Evolutionary conservation across 2,888 invertebrate genomes (phyloP).

Genomic region (Cephus sareptanus): DNA sequence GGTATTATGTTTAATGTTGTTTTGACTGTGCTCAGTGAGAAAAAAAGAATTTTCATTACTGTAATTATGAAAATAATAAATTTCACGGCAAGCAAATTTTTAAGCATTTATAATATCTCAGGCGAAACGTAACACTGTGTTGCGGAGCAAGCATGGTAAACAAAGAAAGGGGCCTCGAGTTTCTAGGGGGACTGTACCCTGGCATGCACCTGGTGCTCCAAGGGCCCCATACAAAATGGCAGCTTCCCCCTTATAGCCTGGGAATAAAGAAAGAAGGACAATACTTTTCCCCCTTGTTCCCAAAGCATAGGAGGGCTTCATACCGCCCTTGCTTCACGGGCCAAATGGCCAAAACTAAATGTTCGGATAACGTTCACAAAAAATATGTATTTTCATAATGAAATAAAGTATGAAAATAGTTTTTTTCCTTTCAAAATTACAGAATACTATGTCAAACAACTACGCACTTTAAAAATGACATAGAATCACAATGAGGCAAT

Average conservation of each 20-base stretch:
- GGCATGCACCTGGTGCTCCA: slow-evolving; percentile 61
- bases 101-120: slow-evolving; percentile 1
- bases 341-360: slow-evolving; percentile 16
- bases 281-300: slow-evolving; percentile 51
- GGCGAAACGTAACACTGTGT: background rate
- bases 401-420: background rate
- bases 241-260: slow-evolving; percentile 49
- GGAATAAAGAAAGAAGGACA: slow-evolving; percentile 57
- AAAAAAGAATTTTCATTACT: background rate
- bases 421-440: background rate
- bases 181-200: slow-evolving; percentile 62
- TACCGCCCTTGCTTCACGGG: slow-evolving; percentile 23
- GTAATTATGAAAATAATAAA: background rate
- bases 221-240: slow-evolving; percentile 62
- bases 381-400: background rate
- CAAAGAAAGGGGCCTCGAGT: slow-evolving; percentile 51
- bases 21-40: background rate
- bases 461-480: background rate
- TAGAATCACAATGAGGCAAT: background rate
- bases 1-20: background rate
- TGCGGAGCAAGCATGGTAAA: slow-evolving; percentile 33
- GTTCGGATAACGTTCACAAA: background rate
- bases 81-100: background rate
- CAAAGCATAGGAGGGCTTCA: slow-evolving; percentile 37
- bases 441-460: background rate